A percentile compares a stretch with the other conserved stretches of the same genome.
These are phyloP conservation scores for Bolinopsis microptera DNA, from an alignment of 37 sponge, comb jelly and placozoan species.

Conservation along the genomic window DNA sequence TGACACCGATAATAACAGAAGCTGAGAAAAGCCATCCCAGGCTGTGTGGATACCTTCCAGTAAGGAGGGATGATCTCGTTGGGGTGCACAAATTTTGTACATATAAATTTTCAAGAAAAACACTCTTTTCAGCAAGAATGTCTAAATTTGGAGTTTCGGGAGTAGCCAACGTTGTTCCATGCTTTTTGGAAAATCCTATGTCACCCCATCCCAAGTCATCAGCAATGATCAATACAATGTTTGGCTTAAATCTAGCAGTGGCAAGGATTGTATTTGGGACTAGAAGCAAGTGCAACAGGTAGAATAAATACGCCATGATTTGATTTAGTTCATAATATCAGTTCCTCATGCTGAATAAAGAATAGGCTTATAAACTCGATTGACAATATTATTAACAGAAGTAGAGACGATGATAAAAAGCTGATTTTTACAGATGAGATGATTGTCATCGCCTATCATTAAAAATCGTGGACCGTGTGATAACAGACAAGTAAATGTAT, in stretches of 20 bases:
- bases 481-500: too few relatives aligned
- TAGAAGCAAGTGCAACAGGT: too few relatives aligned
- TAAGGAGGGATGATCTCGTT: background rate
- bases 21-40: background rate
- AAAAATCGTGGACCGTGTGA: too few relatives aligned
- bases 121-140: background rate
- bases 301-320: too few relatives aligned
- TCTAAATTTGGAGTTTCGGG: background rate
- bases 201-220: slow-evolving; percentile 35
- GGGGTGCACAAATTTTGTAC: background rate
- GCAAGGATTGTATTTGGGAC: too few relatives aligned
- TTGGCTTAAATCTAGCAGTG: background rate
- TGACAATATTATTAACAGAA: too few relatives aligned
- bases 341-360: too few relatives aligned
- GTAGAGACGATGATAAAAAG: too few relatives aligned
- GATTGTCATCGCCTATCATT: too few relatives aligned
- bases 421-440: too few relatives aligned
- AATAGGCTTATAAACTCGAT: too few relatives aligned
- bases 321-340: too few relatives aligned
- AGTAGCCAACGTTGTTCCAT: background rate
- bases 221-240: slow-evolving; percentile 30
- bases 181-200: background rate
- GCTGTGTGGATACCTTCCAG: slow-evolving; percentile 21
- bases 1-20: background rate
- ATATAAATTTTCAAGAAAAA: background rate